Evolutionary conservation across 1,140 invertebrate species (phyloP).

Genomic region (Cardiocondyla obscurior): DNA sequence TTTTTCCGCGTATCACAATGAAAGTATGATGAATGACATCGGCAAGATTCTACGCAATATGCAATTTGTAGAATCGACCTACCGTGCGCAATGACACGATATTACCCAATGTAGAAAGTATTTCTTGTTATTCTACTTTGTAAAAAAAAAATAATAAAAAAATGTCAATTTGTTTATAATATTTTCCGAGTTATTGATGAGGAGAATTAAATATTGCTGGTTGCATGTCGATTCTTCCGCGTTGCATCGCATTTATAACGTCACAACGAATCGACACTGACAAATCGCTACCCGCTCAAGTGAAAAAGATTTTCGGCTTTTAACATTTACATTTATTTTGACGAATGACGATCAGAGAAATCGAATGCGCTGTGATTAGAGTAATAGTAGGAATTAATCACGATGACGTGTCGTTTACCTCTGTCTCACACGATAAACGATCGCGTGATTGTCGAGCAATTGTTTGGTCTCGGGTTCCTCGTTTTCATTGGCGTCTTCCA

Average conservation of each 20-base stretch:
- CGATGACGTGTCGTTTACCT: constrained; percentile 66
- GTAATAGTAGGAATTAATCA: neutral
- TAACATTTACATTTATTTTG: neutral
- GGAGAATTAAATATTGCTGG: neutral
- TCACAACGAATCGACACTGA: neutral
- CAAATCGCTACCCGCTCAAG: neutral
- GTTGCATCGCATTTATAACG: neutral
- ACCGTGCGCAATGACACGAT: neutral
- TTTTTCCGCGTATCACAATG: neutral
- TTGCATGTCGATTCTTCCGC: neutral
- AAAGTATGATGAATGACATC: neutral
- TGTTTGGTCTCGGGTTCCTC: constrained; percentile 69
- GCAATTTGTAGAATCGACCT: neutral
- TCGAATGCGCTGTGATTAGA: neutral
- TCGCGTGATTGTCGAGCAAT: constrained; percentile 78
- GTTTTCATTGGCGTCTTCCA: constrained; percentile 55
- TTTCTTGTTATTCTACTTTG: no score
- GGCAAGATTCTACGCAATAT: neutral
- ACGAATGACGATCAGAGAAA: constrained; percentile 20
- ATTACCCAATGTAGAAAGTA: constrained; percentile 40
- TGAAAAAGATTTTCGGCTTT: neutral
- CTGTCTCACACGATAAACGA: constrained; percentile 77
- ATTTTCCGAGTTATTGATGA: constrained; percentile 15
- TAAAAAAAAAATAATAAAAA: neutral
- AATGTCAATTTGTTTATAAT: constrained; percentile 2